Percentiles rank a stretch among this genome's conserved stretches.
Conservation (phyloP, 2,888 invertebrate genomes). For the Oxycera nigricornis region DNA sequence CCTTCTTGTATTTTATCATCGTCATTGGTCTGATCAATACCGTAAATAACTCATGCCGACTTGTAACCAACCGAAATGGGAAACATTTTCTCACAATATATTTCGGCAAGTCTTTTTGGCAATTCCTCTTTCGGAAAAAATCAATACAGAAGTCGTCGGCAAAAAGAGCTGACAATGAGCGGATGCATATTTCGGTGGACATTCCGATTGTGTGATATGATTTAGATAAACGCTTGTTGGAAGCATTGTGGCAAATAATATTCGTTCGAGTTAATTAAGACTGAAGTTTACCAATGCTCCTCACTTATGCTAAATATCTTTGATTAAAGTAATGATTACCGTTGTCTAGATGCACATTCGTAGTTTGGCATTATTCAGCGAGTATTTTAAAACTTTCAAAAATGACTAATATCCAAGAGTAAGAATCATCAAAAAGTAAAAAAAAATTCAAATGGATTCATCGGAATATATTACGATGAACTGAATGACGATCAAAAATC, state of each 20-base stretch:
- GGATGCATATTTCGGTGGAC: constrained; percentile 2
- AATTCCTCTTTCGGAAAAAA: constrained; percentile 10
- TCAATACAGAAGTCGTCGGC: constrained; percentile 24
- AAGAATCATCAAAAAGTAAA: no score
- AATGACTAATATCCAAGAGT: no score
- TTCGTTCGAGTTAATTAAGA: no score
- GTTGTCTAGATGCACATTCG: no score
- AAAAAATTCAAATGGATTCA: no score
- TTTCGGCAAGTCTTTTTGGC: background rate
- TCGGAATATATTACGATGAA: no score
- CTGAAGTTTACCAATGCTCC: no score
- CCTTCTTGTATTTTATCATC: constrained; percentile 24
- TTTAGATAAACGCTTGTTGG: background rate
- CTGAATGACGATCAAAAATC: no score
- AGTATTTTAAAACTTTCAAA: no score
- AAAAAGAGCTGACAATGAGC: constrained; percentile 11
- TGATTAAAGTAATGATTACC: no score
- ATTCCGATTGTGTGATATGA: constrained; percentile 32
- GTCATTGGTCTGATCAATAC: constrained; percentile 35
- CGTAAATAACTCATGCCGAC: constrained; percentile 31
- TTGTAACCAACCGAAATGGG: background rate
- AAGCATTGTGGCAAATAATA: background rate
- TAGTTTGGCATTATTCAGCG: no score
- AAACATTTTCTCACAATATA: constrained; percentile 36
- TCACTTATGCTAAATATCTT: no score